A percentile compares a stretch with the other conserved stretches of the same genome.
Conservation (phyloP, 2,797 vertebrate species). For the Helarctos malayanus region DNA sequence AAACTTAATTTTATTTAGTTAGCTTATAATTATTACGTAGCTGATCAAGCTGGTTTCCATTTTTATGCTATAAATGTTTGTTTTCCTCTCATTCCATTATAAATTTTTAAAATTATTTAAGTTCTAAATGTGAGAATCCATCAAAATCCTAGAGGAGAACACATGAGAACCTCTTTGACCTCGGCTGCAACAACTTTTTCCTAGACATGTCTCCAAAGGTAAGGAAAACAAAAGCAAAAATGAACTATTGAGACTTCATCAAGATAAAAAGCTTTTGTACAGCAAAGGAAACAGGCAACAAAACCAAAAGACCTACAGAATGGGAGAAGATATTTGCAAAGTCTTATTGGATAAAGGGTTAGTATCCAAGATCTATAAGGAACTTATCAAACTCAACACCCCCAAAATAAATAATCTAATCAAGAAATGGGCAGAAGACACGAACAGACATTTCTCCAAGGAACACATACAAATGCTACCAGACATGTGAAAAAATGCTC, state of each 20-base stretch:
- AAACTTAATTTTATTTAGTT: constrained; percentile 18
- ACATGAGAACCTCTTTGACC: neutral
- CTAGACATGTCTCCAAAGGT: neutral
- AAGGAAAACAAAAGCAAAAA: neutral
- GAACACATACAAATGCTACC: too few species aligned
- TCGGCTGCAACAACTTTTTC: neutral
- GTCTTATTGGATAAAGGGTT: neutral
- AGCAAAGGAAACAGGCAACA: neutral
- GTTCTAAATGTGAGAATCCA: neutral
- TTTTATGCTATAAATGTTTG: neutral
- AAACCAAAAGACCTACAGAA: neutral
- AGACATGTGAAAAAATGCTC: too few species aligned
- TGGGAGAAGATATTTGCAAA: neutral
- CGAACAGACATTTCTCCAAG: too few species aligned
- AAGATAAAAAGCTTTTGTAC: neutral
- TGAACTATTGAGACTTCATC: neutral
- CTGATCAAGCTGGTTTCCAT: neutral
- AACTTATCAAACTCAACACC: too few species aligned
- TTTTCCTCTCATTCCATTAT: constrained; percentile 3
- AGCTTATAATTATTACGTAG: constrained; percentile 11
- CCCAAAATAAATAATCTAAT: too few species aligned
- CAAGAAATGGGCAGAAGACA: too few species aligned
- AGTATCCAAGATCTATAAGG: neutral
- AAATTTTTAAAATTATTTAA: neutral
- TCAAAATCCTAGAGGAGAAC: neutral